These are phyloP conservation scores for Drosophila erecta DNA, from an alignment of 1,140 invertebrate genomes.

Conservation along the genomic window DNA sequence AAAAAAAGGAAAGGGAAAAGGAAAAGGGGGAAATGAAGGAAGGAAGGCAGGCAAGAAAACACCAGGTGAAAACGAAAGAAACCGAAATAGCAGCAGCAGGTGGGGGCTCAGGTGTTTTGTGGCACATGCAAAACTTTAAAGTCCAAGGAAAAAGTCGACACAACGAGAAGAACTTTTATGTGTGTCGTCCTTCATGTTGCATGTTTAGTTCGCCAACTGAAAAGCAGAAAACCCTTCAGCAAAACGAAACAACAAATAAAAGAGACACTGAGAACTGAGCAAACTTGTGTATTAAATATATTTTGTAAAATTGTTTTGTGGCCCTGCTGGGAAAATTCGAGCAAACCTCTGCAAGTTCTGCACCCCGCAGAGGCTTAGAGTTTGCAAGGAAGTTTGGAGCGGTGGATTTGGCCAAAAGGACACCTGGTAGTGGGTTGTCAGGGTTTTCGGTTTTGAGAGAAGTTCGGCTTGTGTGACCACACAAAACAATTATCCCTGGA, in stretches of 20 bases:
- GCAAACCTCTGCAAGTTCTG: constrained; percentile 24
- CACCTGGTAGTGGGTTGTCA: constrained; percentile 12
- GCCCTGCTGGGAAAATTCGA: constrained; percentile 48
- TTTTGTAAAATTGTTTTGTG: constrained; percentile 74
- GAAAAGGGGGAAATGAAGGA: background rate
- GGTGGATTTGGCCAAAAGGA: constrained; percentile 7
- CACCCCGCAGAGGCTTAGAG: constrained; percentile 3
- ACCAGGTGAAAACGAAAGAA: constrained; percentile 17
- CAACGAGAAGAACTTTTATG: constrained; percentile 22
- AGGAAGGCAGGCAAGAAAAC: constrained; percentile 4
- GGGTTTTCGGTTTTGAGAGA: background rate
- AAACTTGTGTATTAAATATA: constrained; percentile 77
- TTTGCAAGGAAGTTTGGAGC: constrained; percentile 3
- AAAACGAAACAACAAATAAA: background rate
- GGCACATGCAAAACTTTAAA: constrained; percentile 56
- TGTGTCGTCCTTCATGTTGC: constrained; percentile 15
- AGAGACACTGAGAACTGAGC: constrained; percentile 14
- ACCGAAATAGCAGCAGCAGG: background rate
- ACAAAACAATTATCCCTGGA: constrained; percentile 35
- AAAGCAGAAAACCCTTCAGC: background rate
- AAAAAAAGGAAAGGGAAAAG: background rate
- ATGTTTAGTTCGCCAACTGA: constrained; percentile 35
- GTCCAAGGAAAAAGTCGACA: constrained; percentile 23
- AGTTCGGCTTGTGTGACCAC: constrained; percentile 15
- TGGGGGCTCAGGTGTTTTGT: constrained; percentile 13